Percentiles rank a stretch among this genome's conserved stretches.
Evolutionary conservation across 2,113 vertebrate species (phyloP).

Genomic region (Aptenodytes patagonicus): DNA sequence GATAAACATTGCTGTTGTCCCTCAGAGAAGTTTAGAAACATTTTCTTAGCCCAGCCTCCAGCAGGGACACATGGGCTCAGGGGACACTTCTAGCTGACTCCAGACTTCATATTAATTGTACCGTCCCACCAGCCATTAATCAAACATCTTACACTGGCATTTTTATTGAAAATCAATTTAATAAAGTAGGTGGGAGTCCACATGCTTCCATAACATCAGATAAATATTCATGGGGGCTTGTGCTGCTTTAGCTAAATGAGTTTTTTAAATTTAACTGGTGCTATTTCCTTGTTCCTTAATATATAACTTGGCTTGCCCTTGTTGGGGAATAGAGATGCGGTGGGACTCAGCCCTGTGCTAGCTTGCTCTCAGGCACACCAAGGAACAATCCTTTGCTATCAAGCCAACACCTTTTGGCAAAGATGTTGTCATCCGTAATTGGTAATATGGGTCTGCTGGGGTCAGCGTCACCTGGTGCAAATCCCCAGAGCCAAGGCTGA

Average conservation of each 20-base stretch:
- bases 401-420: not conserved
- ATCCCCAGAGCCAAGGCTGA: not conserved
- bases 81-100: slow-evolving; percentile 44
- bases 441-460: not conserved
- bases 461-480: rapidly evolving
- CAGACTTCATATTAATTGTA: slow-evolving; percentile 32
- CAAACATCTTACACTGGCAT: slow-evolving; percentile 35
- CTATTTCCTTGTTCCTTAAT: slow-evolving; percentile 37
- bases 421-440: not conserved
- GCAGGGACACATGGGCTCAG: not conserved
- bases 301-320: slow-evolving; percentile 20
- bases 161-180: slow-evolving; percentile 68
- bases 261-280: slow-evolving; percentile 45
- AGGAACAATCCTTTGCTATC: not conserved
- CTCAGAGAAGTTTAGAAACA: not conserved
- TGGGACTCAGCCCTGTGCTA: not conserved
- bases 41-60: not conserved
- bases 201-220: slow-evolving; percentile 40
- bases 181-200: slow-evolving; percentile 61
- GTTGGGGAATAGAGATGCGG: not conserved
- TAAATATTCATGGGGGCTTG: slow-evolving; percentile 58
- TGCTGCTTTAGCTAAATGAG: slow-evolving; percentile 48
- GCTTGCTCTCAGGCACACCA: not conserved
- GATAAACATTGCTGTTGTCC: not conserved
- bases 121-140: slow-evolving; percentile 19